A percentile compares a stretch with the other conserved stretches of the same genome.
Evolutionary conservation across 2,888 invertebrate species (phyloP).

Genomic region (Pecten maximus): DNA sequence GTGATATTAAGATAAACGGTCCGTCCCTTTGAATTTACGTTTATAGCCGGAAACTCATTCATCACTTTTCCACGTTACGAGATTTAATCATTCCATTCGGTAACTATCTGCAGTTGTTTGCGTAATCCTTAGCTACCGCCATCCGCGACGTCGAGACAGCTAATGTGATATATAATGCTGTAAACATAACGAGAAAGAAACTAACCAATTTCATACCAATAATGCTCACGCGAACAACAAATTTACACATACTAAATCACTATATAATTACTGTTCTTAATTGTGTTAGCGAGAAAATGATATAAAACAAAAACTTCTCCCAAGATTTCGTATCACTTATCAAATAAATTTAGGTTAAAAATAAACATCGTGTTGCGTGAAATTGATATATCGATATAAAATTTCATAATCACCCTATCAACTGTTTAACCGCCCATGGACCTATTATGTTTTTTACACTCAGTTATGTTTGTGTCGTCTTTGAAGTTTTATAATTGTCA

Average conservation of each 20-base stretch:
- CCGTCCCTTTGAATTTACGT: slow-evolving; percentile 22
- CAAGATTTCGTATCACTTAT: not conserved
- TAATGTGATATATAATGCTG: not conserved
- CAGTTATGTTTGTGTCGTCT: not conserved
- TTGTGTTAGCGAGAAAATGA: not conserved
- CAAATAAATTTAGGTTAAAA: not conserved
- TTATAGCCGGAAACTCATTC: slow-evolving; percentile 11
- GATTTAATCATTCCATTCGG: not conserved
- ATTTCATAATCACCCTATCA: not conserved
- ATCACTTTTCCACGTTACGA: not conserved
- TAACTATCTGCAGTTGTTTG: not conserved
- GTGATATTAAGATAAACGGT: slow-evolving; percentile 15
- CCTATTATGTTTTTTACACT: not conserved
- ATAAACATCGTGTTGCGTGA: not conserved
- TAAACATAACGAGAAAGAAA: not conserved
- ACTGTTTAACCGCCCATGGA: not conserved
- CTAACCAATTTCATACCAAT: not conserved
- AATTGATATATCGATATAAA: not conserved
- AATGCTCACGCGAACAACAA: not conserved
- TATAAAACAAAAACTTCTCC: not conserved
- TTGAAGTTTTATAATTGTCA: not conserved
- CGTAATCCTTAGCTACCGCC: not conserved
- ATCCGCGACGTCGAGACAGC: not conserved
- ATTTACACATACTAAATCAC: not conserved
- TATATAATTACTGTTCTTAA: not conserved